Evolutionary conservation across 2,797 vertebrate genomes (phyloP).

Genomic region (Cyclura pinguis): DNA sequence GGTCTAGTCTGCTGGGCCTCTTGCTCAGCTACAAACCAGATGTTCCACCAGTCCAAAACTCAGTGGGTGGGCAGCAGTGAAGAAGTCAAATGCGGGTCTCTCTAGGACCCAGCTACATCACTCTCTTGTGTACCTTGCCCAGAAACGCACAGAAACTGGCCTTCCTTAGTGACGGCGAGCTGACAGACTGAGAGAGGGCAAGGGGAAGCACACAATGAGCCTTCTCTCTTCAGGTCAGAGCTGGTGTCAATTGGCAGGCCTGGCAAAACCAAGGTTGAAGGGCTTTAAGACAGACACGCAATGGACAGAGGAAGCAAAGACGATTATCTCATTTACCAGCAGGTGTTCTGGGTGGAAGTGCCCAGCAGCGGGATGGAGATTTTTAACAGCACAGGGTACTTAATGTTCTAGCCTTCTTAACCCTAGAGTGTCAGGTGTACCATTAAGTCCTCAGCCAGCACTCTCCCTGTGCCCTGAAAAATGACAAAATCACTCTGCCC

Average conservation of each 20-base stretch:
- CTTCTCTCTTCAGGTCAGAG: slow-evolving; percentile 24
- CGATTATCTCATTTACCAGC: slow-evolving; percentile 20
- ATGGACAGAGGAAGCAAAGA: slow-evolving; percentile 1
- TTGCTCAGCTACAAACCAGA: background rate
- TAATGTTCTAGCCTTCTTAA: background rate
- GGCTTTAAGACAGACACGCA: background rate
- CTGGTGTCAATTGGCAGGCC: background rate
- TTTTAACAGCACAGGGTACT: background rate
- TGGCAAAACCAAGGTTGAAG: background rate
- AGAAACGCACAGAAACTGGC: background rate
- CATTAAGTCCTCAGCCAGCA: too few relatives aligned
- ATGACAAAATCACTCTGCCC: background rate
- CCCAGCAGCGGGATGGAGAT: background rate
- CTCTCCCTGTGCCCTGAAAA: too few relatives aligned
- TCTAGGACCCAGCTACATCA: background rate
- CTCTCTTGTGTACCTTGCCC: background rate
- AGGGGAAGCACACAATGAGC: slow-evolving; percentile 4
- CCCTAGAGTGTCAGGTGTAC: background rate
- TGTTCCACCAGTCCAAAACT: too few relatives aligned
- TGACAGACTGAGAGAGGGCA: too few relatives aligned
- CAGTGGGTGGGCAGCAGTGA: background rate
- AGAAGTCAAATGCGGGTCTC: background rate
- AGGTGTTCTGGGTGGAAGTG: background rate
- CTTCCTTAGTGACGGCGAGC: background rate
- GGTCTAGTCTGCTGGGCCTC: too few relatives aligned